phyloP scores from a whole-genome alignment of 2,113 vertebrate genomes.

The Pipra filicauda region DNA sequence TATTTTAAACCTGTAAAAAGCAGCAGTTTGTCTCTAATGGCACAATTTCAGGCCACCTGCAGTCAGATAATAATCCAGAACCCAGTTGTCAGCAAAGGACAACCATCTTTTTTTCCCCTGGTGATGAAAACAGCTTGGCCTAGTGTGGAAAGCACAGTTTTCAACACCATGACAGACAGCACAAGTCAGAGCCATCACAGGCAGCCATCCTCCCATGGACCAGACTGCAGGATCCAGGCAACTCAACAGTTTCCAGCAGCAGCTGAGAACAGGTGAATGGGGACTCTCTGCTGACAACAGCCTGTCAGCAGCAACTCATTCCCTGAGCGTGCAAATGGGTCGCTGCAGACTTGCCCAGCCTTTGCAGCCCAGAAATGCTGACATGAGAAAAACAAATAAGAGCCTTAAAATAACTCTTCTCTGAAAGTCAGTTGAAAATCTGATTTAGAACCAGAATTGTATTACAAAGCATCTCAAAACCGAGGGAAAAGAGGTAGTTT shows the following conservation, averaged over 20 bases:
- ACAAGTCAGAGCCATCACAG: fast-evolving
- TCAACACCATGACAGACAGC: not conserved
- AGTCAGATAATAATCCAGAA: not conserved
- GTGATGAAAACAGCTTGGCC: not conserved
- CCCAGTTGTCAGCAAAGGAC: not conserved
- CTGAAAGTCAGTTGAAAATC: not conserved
- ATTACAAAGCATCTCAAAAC: not conserved
- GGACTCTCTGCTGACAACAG: not conserved
- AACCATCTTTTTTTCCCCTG: not conserved
- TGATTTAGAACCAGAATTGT: not conserved
- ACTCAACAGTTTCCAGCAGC: not conserved
- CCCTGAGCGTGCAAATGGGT: fast-evolving
- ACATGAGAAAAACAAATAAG: not conserved
- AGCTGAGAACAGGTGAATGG: not conserved
- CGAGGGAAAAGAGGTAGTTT: not conserved
- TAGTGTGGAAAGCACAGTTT: not conserved
- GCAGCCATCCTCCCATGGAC: fast-evolving
- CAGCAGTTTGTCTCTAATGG: not conserved
- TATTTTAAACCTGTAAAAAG: not conserved
- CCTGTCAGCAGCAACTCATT: not conserved
- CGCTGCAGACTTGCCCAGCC: not conserved
- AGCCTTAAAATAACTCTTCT: not conserved
- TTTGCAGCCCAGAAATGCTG: not conserved
- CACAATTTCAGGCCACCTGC: not conserved
- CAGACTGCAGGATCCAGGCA: not conserved